Evolutionary conservation across 2,797 vertebrate genomes (phyloP), one percentile per base, ranked within the genome.

Genomic region (Vultur gryphus): DNA sequence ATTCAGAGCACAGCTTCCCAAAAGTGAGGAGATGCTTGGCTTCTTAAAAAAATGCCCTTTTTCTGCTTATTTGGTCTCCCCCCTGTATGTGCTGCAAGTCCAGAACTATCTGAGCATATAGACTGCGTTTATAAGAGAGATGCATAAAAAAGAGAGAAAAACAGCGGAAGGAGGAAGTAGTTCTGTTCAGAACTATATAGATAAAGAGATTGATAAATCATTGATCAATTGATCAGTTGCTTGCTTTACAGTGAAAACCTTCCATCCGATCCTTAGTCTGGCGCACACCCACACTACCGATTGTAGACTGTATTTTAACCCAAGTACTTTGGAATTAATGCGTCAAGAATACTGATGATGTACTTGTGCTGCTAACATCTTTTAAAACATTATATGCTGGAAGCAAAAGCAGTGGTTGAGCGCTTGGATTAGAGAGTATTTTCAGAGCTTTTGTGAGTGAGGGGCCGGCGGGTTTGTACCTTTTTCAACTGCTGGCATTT

Each of bases 391-490:
- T 2, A 1, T 7, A 3, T 4, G 25, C 48, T 31, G 62, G 69
- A 28, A 44, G 62, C 26, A 10, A 5, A 5, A 10, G 18, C 39
- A 39, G 54, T 2, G 5, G 24, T 21, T 10, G 33, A 28, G 31
- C 13, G 2, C 43, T 24, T 6, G 64, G 52, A 16, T n/a, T 37
- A 1, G 12, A 8, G 43, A 24, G 7, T 1, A 3, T 67, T 71
- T 23, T 31, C 39, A 62, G 62, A 14, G 26, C 10, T 54, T 23
- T 37, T 26, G 9, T 8, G 35, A 41, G 70, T 2, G 18, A 37
- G 41, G 52, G 31, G 41, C 31, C n/a, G 41, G 18, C 1, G 8
- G 57, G 41, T 44, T 31, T 7, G 4, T 13, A 1, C 12, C 71
- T 16, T 5, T 54, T 9, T 37, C 13, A 12, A 51, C 35, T 16